Evolutionary conservation across 1,140 invertebrate species (phyloP).

Genomic region (Heliconius melpomene): DNA sequence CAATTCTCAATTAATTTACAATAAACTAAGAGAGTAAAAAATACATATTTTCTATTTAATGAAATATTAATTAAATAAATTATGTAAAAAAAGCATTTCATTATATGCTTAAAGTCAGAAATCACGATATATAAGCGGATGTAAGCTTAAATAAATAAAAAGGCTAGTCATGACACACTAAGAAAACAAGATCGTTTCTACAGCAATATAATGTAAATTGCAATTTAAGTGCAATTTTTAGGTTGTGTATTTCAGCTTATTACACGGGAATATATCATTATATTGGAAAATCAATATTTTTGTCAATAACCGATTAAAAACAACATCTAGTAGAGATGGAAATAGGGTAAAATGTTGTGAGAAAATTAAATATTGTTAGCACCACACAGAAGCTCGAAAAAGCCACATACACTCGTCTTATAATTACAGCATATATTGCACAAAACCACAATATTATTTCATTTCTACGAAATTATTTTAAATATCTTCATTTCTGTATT

Average conservation of each 20-base stretch:
- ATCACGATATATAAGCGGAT: neutral
- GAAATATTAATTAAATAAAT: neutral
- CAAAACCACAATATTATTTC: constrained; percentile 30
- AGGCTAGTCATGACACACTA: constrained; percentile 13
- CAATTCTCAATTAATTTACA: neutral
- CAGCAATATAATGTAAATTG: neutral
- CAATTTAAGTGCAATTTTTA: neutral
- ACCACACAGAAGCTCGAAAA: constrained; percentile 7
- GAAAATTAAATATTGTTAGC: constrained; percentile 15
- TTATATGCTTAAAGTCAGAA: constrained; percentile 15
- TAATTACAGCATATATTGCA: constrained; percentile 21
- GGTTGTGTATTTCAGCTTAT: neutral
- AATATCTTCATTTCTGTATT: constrained; percentile 33
- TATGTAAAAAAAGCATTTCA: constrained; percentile 1
- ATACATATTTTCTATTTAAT: constrained; percentile 4
- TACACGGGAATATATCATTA: neutral
- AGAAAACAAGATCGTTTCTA: neutral
- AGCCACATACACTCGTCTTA: constrained; percentile 28
- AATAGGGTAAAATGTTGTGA: constrained; percentile 21
- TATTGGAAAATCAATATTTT: constrained; percentile 40
- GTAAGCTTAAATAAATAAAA: constrained; percentile 13
- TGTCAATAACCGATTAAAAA: constrained; percentile 40
- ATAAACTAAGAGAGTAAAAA: neutral
- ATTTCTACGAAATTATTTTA: constrained; percentile 32
- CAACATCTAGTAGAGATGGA: constrained; percentile 22